These are phyloP conservation scores for Cryptoleucopteryx plumbea DNA, from an alignment of 2,113 vertebrate species.

Conservation along the genomic window DNA sequence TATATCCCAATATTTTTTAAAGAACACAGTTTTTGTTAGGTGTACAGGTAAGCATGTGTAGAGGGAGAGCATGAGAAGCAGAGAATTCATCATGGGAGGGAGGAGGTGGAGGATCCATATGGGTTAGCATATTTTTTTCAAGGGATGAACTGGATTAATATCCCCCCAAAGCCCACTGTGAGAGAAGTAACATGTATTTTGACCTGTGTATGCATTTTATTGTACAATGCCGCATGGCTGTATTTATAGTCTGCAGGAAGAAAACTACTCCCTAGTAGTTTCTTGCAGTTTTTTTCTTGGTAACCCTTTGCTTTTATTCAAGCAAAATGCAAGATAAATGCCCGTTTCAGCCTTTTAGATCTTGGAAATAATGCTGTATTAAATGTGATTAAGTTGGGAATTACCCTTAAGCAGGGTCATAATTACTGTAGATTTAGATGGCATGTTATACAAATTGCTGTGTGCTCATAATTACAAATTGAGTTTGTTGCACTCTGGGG, in stretches of 20 bases:
- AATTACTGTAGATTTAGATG: slow-evolving; percentile 55
- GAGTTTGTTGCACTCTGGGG: slow-evolving; percentile 48
- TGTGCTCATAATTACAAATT: slow-evolving; percentile 54
- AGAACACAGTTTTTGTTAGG: not conserved
- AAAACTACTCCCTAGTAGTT: not conserved
- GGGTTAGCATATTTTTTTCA: not conserved
- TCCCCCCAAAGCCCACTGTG: not conserved
- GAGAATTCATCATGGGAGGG: not conserved
- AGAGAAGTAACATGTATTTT: not conserved
- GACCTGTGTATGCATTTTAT: not conserved
- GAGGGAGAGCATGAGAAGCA: not conserved
- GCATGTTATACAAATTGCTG: slow-evolving; percentile 35
- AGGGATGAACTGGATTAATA: not conserved
- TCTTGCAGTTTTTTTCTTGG: not conserved
- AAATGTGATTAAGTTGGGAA: slow-evolving; percentile 54
- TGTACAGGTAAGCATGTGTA: not conserved
- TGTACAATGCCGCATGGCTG: not conserved
- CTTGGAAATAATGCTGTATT: not conserved
- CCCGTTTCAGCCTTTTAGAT: not conserved
- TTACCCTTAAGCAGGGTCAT: slow-evolving; percentile 51
- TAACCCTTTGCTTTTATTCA: not conserved
- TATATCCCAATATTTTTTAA: not conserved
- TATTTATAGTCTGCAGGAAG: not conserved
- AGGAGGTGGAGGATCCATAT: not conserved
- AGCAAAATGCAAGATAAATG: slow-evolving; percentile 14